A percentile compares a stretch with the other conserved stretches of the same genome.
Conservation (phyloP, 1,140 invertebrate genomes). For the Callitettix versicolor region DNA sequence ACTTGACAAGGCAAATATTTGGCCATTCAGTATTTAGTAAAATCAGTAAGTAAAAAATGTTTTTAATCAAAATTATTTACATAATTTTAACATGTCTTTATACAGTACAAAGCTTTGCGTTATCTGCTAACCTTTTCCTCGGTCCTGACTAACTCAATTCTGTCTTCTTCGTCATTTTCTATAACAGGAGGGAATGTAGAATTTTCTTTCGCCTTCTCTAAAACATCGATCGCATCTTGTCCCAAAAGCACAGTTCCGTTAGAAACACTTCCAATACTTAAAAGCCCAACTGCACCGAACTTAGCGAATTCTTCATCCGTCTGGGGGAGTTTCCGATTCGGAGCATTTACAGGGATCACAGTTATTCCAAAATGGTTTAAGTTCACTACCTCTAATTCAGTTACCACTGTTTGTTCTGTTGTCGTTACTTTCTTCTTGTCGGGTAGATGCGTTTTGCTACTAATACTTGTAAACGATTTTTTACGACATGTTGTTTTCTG, state of each 20-base stretch:
- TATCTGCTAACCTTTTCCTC: no score
- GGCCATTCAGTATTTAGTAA: no score
- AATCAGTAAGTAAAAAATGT: no score
- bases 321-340: background rate
- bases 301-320: conserved; percentile 9
- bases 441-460: no score
- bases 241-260: conserved; percentile 7
- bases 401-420: background rate
- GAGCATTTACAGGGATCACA: background rate
- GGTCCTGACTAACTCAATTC: no score
- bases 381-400: background rate
- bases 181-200: conserved; percentile 6
- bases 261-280: background rate
- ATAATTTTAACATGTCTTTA: no score
- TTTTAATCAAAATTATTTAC: no score
- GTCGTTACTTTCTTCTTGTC: background rate
- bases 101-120: no score
- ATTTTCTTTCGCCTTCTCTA: conserved; percentile 9
- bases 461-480: background rate
- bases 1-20: no score
- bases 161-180: background rate
- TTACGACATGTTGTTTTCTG: background rate
- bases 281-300: conserved; percentile 2
- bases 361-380: conserved; percentile 9
- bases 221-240: conserved; percentile 5